phyloP scores from a whole-genome alignment of 2,888 invertebrate genomes.

The Eristalis intricaria region DNA sequence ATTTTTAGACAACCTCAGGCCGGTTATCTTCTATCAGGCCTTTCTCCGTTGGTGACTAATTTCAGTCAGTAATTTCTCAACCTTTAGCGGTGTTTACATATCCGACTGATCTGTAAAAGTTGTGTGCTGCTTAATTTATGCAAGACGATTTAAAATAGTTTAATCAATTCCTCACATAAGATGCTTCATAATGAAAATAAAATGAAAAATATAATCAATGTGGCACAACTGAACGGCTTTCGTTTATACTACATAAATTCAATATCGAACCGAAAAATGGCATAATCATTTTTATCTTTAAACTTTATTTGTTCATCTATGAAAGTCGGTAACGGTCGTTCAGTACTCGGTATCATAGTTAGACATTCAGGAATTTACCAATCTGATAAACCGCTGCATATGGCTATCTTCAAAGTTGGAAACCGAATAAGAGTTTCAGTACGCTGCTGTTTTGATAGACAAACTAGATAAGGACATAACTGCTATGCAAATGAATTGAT shows the following conservation, averaged over 20 bases:
- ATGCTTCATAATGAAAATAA: background rate
- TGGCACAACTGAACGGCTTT: background rate
- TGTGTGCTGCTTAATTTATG: background rate
- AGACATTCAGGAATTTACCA: background rate
- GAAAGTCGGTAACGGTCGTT: background rate
- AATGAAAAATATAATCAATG: background rate
- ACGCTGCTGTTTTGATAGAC: background rate
- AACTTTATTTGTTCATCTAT: background rate
- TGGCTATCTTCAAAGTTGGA: background rate
- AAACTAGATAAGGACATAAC: background rate
- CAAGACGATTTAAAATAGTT: background rate
- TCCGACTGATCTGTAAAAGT: background rate
- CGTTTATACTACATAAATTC: background rate
- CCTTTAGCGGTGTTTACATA: background rate
- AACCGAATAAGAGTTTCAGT: background rate
- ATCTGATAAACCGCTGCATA: background rate
- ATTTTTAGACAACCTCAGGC: background rate
- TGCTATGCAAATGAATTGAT: background rate
- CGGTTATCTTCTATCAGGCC: background rate
- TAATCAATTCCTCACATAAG: background rate
- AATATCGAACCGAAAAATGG: background rate
- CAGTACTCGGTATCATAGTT: background rate
- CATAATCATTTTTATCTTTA: background rate
- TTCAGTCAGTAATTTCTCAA: background rate
- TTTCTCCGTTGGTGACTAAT: background rate